These are phyloP conservation scores for Ostrea edulis DNA, from an alignment of 1,140 invertebrate genomes.

Conservation along the genomic window DNA sequence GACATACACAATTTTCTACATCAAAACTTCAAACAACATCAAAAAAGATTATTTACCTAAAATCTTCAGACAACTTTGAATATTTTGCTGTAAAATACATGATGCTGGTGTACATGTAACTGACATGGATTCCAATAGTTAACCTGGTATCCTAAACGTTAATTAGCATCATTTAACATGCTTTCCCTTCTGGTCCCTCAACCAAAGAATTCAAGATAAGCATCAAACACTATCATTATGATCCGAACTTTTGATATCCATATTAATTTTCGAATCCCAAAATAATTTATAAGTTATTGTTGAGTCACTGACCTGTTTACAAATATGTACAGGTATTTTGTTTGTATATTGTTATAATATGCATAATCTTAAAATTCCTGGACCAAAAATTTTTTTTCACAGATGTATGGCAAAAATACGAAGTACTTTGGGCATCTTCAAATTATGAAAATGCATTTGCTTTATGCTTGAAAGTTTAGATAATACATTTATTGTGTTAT, in stretches of 20 bases:
- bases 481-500: background rate
- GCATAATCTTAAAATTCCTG: background rate
- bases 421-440: background rate
- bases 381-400: background rate
- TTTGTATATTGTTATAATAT: background rate
- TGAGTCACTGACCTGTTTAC: slow-evolving; percentile 5
- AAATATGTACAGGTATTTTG: background rate
- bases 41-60: background rate
- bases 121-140: too few species aligned
- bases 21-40: slow-evolving; percentile 8
- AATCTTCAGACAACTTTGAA: too few species aligned
- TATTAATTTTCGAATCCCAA: slow-evolving; percentile 34
- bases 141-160: too few species aligned
- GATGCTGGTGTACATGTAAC: too few species aligned
- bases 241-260: slow-evolving; percentile 28
- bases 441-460: background rate
- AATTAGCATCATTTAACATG: background rate
- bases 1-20: background rate
- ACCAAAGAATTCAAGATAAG: slow-evolving; percentile 27
- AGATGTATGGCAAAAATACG: too few species aligned
- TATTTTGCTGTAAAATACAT: too few species aligned
- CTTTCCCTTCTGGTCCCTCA: background rate
- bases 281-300: background rate
- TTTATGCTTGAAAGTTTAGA: background rate
- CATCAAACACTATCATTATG: slow-evolving; percentile 35